Evolutionary conservation across 1,140 invertebrate genomes (phyloP).

Genomic region (Tribolium madens): DNA sequence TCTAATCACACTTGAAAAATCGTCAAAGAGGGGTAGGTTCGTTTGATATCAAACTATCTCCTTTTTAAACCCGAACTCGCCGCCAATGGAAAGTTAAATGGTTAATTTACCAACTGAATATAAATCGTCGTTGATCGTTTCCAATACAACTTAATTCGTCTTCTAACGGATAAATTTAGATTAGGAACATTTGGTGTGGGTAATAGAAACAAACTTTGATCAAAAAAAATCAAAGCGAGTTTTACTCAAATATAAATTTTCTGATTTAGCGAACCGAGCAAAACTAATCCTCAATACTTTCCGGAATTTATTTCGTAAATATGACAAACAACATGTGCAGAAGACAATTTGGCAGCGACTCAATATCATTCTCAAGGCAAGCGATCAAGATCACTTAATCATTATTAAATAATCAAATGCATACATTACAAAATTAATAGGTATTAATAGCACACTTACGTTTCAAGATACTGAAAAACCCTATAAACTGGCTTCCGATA

Average conservation of each 20-base stretch:
- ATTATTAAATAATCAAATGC: constrained; percentile 11
- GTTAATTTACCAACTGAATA: constrained; percentile 20
- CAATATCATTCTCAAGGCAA: constrained; percentile 5
- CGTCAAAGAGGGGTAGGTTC: not conserved
- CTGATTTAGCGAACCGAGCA: not conserved
- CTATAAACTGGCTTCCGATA: constrained; percentile 81
- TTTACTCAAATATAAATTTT: not conserved
- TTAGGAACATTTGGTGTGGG: not conserved
- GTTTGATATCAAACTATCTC: not conserved
- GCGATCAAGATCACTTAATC: not conserved
- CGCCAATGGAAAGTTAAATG: constrained; percentile 10
- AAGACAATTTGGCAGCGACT: not conserved
- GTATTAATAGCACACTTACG: constrained; percentile 68
- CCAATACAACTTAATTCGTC: constrained; percentile 8
- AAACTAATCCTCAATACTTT: not conserved
- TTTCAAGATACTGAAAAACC: constrained; percentile 83
- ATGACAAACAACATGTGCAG: not conserved
- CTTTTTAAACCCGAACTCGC: not conserved
- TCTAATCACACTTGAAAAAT: not conserved
- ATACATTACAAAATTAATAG: not conserved
- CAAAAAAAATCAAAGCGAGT: not conserved
- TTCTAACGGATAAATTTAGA: not conserved
- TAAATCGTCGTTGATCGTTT: not conserved
- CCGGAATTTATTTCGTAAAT: not conserved
- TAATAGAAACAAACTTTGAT: not conserved